phyloP scores from a whole-genome alignment of 2,888 invertebrate species.

The Caenorhabditis imperialis region DNA sequence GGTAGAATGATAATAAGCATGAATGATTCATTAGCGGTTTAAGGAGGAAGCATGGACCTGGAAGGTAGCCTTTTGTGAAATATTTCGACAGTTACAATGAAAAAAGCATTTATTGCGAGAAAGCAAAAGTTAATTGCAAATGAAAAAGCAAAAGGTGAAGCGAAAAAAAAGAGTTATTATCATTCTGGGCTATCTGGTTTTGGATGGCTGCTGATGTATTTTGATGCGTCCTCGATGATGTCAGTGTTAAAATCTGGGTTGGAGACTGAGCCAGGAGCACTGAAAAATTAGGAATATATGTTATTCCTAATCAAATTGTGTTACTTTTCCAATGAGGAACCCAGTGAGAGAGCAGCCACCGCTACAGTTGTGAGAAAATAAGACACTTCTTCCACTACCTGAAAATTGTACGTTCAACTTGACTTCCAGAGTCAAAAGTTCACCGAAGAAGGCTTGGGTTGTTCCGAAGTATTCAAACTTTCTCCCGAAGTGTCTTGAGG shows the following conservation, averaged over 20 bases:
- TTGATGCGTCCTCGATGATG: slow-evolving; percentile 37
- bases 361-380: slow-evolving; percentile 36
- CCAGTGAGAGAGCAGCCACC: slow-evolving; percentile 28
- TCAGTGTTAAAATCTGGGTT: slow-evolving; percentile 14
- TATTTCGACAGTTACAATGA: not conserved
- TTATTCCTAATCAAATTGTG: not conserved
- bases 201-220: slow-evolving; percentile 14
- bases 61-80: slow-evolving; percentile 15
- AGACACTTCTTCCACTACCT: slow-evolving; percentile 48
- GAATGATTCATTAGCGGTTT: slow-evolving; percentile 32
- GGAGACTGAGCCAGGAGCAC: not conserved
- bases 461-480: slow-evolving; percentile 38
- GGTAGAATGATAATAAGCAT: slow-evolving; percentile 34
- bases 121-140: not conserved
- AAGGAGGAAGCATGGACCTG: not conserved
- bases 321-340: slow-evolving; percentile 31
- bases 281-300: not conserved
- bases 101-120: slow-evolving; percentile 10
- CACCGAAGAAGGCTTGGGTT: slow-evolving; percentile 34
- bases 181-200: not conserved
- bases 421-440: not conserved
- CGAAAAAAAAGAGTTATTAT: not conserved
- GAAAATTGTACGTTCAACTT: too few species aligned
- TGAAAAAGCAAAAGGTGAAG: slow-evolving; percentile 1
- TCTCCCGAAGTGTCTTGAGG: too few species aligned